Conservation (phyloP, 2,113 vertebrate genomes). For the Psophia crepitans region DNA sequence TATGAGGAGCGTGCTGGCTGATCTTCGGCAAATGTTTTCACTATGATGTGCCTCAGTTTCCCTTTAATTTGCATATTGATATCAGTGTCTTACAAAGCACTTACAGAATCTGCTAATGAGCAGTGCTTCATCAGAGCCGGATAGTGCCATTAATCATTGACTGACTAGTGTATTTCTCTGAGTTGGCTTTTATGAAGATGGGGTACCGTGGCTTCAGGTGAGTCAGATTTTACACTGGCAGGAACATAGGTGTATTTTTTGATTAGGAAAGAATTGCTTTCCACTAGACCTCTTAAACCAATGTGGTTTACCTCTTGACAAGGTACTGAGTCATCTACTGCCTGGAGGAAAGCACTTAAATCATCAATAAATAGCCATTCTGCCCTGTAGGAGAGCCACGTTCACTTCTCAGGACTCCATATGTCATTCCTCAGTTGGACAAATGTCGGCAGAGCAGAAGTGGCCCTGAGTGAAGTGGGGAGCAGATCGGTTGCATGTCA, state of each 20-base stretch:
- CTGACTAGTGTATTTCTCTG: neutral
- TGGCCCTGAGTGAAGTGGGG: neutral
- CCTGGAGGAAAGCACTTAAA: conserved; percentile 43
- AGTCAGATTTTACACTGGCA: neutral
- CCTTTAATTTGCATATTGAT: neutral
- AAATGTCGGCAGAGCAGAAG: conserved; percentile 20
- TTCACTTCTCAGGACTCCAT: neutral
- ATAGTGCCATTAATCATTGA: neutral
- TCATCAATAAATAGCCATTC: conserved; percentile 20
- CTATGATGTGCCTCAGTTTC: neutral
- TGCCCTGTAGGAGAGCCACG: neutral
- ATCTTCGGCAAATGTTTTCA: neutral
- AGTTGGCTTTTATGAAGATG: neutral
- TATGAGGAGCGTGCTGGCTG: neutral
- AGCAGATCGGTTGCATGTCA: neutral
- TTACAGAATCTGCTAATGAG: neutral
- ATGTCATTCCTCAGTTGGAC: neutral
- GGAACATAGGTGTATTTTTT: neutral
- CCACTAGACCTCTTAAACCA: conserved; percentile 20
- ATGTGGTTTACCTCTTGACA: conserved; percentile 48
- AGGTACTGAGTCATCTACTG: conserved; percentile 49
- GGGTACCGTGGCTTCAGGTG: neutral
- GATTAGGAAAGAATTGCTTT: conserved; percentile 15
- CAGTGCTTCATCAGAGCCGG: neutral
- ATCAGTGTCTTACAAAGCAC: neutral